Base-by-base conservation (phyloP, 2,888 invertebrate genomes). In the Eupithecia subumbrata region DNA sequence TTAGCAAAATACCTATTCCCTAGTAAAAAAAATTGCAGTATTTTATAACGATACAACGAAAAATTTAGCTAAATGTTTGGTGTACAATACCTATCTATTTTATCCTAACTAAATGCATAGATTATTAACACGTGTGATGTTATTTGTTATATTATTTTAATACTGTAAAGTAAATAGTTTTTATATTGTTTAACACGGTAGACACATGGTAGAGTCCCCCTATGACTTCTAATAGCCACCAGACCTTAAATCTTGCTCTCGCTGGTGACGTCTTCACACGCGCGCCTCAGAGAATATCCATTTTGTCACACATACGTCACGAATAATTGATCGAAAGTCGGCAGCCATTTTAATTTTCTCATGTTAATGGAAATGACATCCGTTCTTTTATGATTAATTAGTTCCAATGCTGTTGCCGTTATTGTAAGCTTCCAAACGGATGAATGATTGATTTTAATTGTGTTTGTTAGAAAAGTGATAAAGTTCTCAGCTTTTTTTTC, bases 91-190 rank as follows among this genome's bases (percentile, higher is more conserved):
- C 66, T 66, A n/a, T 40, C 37, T 66, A 37, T 11, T 76, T 73
- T 75, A 83, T 81, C 78, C 78, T 76, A 79, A 79, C 82, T 84
- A 82, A 80, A 80, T 77, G 81, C 79, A 78, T 84, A 83, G 79
- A 76, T 78, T 72, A 78, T 85, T 85, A 83, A 83, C 83, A 81
- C 78, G 87, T 87, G 89, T 90, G 89, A 88, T 87, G 86, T 87
- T 86, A 86, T 71, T 79, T 78, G 76, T 84, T 83, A 80, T 83
- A 80, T 81, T 81, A 78, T 73, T 79, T 82, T 76, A 43, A 64
- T 30, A 30, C 40, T 43, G 37, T 37, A 37, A 37, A 37, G 14
- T 43, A n/a, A 12, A 22, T 3, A 43, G 22, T 43, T 67, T n/a
- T 43, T 12, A n/a, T 67, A 67, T 22, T 43, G 67, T 67, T 25